Evolutionary conservation across 2,888 invertebrate species (phyloP), one percentile per base, ranked within the genome.

Genomic region (Nomada fabriciana): DNA sequence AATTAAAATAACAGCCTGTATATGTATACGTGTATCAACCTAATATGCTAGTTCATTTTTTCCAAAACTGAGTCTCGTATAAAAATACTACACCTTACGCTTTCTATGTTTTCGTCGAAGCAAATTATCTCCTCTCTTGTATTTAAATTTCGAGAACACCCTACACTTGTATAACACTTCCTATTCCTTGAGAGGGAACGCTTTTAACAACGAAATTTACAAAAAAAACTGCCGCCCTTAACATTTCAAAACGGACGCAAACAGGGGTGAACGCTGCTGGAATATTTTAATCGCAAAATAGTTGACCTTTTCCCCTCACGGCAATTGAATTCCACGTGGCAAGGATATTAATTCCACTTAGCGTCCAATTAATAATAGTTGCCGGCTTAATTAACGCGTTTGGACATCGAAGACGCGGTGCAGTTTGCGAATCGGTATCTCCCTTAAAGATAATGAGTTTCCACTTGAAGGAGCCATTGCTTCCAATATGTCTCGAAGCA

Each of bases 401-500:
- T 18, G 43, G 52, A 52, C 5, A 23, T 20, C 15, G 23, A 60
- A 63, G 55, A 70, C 43, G 13, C 25, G 43, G 11, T 68, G 52
- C 60, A 72, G 80, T 82, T 80, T 63, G 63, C 63, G n/a, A 59
- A 76, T 76, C 63, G 50, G 42, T 15, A 9, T 63, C 47, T 7
- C 52, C 42, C n/a, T 57, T 18, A 57, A 71, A 53, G 11, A 25
- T 80, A 82, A 82, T 76, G 76, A 82, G 47, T 71, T 76, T 80
- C 57, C 25, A 68, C 68, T 61, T 63, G 36, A 36, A 47, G 23
- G 50, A 68, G 23, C 67, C 43, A 67, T 65, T 69, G 68, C 43
- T 52, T 67, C 53, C 71, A 61, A 71, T 70, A 75, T 50, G 23
- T 36, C 61, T 50, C 15, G 10, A 57, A 57, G 42, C 25, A 71